These are phyloP conservation scores for Mastomys natalensis DNA, from an alignment of 2,113 vertebrate genomes.

Conservation along the genomic window DNA sequence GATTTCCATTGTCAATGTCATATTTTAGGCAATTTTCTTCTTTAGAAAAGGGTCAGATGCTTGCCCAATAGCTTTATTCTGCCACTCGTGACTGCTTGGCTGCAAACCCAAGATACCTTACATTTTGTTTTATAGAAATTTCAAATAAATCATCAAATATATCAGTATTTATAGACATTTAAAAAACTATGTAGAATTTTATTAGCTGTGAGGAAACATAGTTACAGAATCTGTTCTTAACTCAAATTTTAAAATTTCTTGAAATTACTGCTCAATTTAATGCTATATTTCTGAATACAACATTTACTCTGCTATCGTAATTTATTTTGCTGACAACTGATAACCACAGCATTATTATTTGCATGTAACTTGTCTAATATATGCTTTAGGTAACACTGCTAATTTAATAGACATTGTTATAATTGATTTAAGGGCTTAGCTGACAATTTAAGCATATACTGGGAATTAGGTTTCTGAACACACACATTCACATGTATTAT, in stretches of 20 bases:
- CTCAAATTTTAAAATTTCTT: slow-evolving; percentile 82
- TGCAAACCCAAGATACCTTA: slow-evolving; percentile 81
- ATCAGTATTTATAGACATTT: slow-evolving; percentile 81
- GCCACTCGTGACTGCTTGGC: slow-evolving; percentile 62
- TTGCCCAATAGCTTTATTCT: slow-evolving; percentile 82
- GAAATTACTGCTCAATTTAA: slow-evolving; percentile 86
- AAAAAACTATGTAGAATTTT: slow-evolving; percentile 74
- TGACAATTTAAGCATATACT: slow-evolving; percentile 76
- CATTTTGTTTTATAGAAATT: slow-evolving; percentile 83
- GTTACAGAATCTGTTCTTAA: slow-evolving; percentile 79
- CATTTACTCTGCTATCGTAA: slow-evolving; percentile 82
- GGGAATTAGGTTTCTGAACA: slow-evolving; percentile 77
- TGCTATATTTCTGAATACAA: slow-evolving; percentile 71
- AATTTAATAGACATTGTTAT: slow-evolving; percentile 85
- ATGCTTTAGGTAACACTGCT: slow-evolving; percentile 83
- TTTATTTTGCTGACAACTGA: slow-evolving; percentile 87
- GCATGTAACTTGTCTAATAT: slow-evolving; percentile 87
- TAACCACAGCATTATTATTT: slow-evolving; percentile 84
- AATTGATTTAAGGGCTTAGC: slow-evolving; percentile 82
- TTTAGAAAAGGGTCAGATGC: slow-evolving; percentile 73
- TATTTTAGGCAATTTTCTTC: slow-evolving; percentile 78
- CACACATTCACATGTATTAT: slow-evolving; percentile 65
- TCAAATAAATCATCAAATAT: slow-evolving; percentile 75
- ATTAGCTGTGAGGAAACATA: slow-evolving; percentile 81
- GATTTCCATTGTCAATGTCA: slow-evolving; percentile 80